These are phyloP conservation scores for Drosophila vallismaia DNA, from an alignment of 2,888 invertebrate species.

Conservation along the genomic window DNA sequence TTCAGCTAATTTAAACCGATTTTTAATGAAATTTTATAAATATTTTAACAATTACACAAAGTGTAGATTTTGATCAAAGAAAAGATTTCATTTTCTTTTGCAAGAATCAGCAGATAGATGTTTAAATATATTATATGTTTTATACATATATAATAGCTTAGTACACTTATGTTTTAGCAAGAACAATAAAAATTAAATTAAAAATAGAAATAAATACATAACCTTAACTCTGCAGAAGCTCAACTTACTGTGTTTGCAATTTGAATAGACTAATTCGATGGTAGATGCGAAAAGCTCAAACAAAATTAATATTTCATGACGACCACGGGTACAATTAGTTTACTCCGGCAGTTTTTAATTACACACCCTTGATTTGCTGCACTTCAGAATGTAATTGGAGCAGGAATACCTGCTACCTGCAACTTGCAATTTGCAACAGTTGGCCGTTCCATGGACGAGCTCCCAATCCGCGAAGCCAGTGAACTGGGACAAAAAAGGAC, in stretches of 20 bases:
- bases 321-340: background rate
- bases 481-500: constrained; percentile 30
- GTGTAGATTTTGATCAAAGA: too few species aligned
- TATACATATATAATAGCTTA: too few species aligned
- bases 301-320: background rate
- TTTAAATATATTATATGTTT: too few species aligned
- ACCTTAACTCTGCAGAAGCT: background rate
- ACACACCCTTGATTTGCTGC: constrained; percentile 20
- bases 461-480: constrained; percentile 17
- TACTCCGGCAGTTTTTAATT: constrained; percentile 2
- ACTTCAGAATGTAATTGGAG: constrained; percentile 14
- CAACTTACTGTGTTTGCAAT: constrained; percentile 4
- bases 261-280: background rate
- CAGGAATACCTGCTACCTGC: background rate
- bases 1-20: too few species aligned
- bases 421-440: constrained; percentile 26
- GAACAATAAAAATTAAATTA: too few species aligned
- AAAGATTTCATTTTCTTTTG: too few species aligned
- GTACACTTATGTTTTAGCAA: too few species aligned
- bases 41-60: too few species aligned
- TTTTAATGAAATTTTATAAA: too few species aligned
- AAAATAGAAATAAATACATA: background rate
- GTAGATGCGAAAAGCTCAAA: background rate
- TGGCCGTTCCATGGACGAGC: constrained; percentile 13
- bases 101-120: too few species aligned